These are phyloP conservation scores for Dolomedes plantarius DNA, from an alignment of 2,888 invertebrate genomes.

Conservation along the genomic window DNA sequence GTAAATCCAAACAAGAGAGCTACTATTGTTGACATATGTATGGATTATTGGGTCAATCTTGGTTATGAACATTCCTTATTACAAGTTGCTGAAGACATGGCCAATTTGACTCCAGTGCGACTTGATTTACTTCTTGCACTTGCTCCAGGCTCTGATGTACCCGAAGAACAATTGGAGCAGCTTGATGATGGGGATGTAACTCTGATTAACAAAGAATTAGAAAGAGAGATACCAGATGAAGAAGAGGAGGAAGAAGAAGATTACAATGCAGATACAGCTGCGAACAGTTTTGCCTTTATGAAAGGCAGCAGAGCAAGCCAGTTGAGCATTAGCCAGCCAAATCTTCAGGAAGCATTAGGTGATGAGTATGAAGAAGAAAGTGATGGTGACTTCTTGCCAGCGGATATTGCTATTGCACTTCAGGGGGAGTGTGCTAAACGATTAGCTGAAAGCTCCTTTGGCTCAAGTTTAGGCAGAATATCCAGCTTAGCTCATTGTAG, in stretches of 20 bases:
- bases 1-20: constrained; percentile 93
- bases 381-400: constrained; percentile 68
- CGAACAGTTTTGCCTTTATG: constrained; percentile 68
- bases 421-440: constrained; percentile 70
- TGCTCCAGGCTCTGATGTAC: constrained; percentile 80
- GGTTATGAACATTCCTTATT: constrained; percentile 87
- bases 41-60: constrained; percentile 97
- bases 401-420: constrained; percentile 67
- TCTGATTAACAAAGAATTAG: constrained; percentile 24
- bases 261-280: constrained; percentile 52
- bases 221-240: constrained; percentile 46
- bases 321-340: constrained; percentile 54
- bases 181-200: not conserved
- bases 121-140: constrained; percentile 90
- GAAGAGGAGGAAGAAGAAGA: constrained; percentile 65
- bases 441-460: constrained; percentile 69
- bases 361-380: constrained; percentile 59
- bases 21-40: constrained; percentile 94
- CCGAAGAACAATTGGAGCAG: constrained; percentile 41
- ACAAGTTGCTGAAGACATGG: constrained; percentile 89
- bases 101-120: constrained; percentile 92
- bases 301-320: constrained; percentile 68
- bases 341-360: constrained; percentile 50
- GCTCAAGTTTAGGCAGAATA: constrained; percentile 56
- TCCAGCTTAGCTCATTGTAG: constrained; percentile 61